phyloP scores from a whole-genome alignment of 2,888 invertebrate genomes.

The Cryptophagus acutangulus region DNA sequence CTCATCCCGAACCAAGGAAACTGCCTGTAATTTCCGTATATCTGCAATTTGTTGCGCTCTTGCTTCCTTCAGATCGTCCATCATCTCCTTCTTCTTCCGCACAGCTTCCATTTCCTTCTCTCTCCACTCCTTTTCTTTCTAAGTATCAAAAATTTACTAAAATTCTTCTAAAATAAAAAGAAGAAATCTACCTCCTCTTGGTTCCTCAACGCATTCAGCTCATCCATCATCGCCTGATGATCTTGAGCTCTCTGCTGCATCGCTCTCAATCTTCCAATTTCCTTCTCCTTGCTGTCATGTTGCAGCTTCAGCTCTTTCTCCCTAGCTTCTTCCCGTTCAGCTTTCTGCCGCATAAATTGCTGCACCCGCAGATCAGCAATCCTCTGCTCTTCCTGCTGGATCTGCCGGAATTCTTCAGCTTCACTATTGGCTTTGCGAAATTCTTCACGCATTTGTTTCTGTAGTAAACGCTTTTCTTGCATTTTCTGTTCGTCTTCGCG shows the following conservation, averaged over 20 bases:
- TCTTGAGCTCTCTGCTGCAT: conserved; percentile 55
- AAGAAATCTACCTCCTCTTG: conserved; percentile 50
- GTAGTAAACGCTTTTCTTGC: conserved; percentile 52
- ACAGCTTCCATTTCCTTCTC: conserved; percentile 60
- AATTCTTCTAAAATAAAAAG: background rate
- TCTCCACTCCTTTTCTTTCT: conserved; percentile 67
- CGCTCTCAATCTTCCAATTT: conserved; percentile 51
- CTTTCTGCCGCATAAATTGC: conserved; percentile 60
- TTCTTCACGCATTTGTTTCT: conserved; percentile 55
- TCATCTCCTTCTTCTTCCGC: conserved; percentile 52
- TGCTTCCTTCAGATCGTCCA: conserved; percentile 47
- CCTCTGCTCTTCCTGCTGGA: conserved; percentile 62
- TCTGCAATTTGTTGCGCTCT: conserved; percentile 51
- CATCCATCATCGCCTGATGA: conserved; percentile 48
- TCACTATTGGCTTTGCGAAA: conserved; percentile 60
- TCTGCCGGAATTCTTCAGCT: conserved; percentile 55
- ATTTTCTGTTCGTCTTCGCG: conserved; percentile 59
- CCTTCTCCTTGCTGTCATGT: conserved; percentile 59
- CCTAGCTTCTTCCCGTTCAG: conserved; percentile 55
- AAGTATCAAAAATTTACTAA: conserved; percentile 38
- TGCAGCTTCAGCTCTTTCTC: conserved; percentile 53
- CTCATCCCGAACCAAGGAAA: conserved; percentile 61
- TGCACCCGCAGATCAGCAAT: conserved; percentile 59
- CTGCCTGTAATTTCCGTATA: conserved; percentile 58
- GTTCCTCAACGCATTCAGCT: conserved; percentile 50